These are phyloP conservation scores for Symphodus melops DNA, from an alignment of 2,113 vertebrate species.

Conservation along the genomic window DNA sequence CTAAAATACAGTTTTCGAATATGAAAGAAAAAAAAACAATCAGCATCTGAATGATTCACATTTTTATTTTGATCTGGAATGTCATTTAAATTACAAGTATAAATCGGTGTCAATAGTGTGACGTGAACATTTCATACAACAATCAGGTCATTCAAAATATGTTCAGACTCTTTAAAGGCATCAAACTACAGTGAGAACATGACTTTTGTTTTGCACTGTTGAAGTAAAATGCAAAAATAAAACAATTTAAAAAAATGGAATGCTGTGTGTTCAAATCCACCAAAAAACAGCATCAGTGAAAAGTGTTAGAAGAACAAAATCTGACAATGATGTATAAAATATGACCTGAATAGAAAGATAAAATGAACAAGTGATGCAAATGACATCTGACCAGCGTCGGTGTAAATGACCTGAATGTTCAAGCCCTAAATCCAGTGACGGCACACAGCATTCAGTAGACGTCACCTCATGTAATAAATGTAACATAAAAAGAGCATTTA, in stretches of 20 bases:
- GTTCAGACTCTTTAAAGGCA: constrained; percentile 26
- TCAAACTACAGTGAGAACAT: constrained; percentile 6
- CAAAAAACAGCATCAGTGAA: not conserved
- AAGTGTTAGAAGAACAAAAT: not conserved
- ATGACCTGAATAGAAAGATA: not conserved
- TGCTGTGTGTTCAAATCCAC: not conserved
- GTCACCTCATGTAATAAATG: not conserved
- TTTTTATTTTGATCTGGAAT: constrained; percentile 55
- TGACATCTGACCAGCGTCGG: not conserved
- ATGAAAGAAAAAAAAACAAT: not conserved
- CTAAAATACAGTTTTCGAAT: not conserved
- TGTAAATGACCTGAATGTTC: constrained; percentile 2
- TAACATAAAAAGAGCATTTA: not conserved
- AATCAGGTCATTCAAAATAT: constrained; percentile 18
- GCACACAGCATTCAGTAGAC: constrained; percentile 4
- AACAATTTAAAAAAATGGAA: not conserved
- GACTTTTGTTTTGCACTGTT: constrained; percentile 15
- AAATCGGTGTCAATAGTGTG: constrained; percentile 20
- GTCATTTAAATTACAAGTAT: constrained; percentile 42
- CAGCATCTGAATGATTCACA: not conserved
- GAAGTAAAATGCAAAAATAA: not conserved
- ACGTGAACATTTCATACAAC: constrained; percentile 51
- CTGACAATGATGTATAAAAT: not conserved
- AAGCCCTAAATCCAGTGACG: not conserved
- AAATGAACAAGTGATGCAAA: not conserved